Conservation (phyloP, 2,797 vertebrate species). For the Allobates femoralis region DNA sequence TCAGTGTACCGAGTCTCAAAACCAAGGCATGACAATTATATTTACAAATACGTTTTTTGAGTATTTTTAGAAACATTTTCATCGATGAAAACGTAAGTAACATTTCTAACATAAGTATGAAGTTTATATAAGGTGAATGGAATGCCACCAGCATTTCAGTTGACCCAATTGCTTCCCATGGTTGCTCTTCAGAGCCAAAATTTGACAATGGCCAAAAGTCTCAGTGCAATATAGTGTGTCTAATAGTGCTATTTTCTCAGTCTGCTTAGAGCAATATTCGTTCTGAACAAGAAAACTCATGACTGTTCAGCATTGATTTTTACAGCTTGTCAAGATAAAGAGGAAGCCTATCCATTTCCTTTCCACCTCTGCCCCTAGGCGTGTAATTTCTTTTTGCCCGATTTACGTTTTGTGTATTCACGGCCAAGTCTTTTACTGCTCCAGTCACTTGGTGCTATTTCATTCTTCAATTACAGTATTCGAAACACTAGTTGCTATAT, state of each 20-base stretch:
- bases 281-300: slow-evolving; percentile 40
- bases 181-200: neutral
- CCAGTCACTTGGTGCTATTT: slow-evolving; percentile 40
- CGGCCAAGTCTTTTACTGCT: slow-evolving; percentile 66
- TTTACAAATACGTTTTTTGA: neutral
- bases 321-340: slow-evolving; percentile 63
- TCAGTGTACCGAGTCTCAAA: too few species aligned
- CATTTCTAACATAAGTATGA: neutral
- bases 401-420: slow-evolving; percentile 59
- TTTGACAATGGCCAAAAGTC: slow-evolving; percentile 1
- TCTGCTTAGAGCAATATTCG: slow-evolving; percentile 23
- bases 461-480: slow-evolving; percentile 30
- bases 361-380: slow-evolving; percentile 64
- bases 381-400: slow-evolving; percentile 66
- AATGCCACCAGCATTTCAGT: neutral
- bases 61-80: neutral
- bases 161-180: neutral
- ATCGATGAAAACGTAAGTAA: neutral
- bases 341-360: slow-evolving; percentile 59
- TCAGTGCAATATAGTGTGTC: neutral
- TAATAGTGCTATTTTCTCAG: slow-evolving; percentile 30
- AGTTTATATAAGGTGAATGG: neutral
- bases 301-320: slow-evolving; percentile 57
- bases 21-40: too few species aligned
- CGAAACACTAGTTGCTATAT: neutral